Percentiles rank a stretch among this genome's conserved stretches.
These are phyloP conservation scores for Stegodyphus dumicola DNA, from an alignment of 1,140 invertebrate species.

Conservation along the genomic window DNA sequence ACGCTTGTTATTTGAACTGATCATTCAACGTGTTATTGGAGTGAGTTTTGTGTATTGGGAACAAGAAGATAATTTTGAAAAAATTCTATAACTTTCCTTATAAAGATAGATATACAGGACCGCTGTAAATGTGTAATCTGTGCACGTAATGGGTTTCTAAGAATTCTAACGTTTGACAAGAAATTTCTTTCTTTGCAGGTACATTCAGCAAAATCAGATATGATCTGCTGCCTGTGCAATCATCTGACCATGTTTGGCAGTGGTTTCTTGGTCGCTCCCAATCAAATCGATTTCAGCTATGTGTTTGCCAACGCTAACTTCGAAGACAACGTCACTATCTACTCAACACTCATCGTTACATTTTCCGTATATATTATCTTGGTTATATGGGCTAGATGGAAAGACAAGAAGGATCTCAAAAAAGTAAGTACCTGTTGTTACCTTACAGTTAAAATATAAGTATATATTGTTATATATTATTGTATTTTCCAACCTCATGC, in stretches of 20 bases:
- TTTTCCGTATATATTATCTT: slow-evolving; percentile 26
- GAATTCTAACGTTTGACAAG: too few relatives aligned
- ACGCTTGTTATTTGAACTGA: neutral
- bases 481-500: too few relatives aligned
- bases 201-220: neutral
- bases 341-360: slow-evolving; percentile 41
- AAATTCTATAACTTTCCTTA: too few relatives aligned
- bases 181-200: slow-evolving; percentile 26
- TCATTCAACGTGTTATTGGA: neutral
- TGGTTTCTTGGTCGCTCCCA: slow-evolving; percentile 68
- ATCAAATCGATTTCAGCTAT: slow-evolving; percentile 69
- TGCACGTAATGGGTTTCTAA: too few relatives aligned
- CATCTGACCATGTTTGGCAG: slow-evolving; percentile 69
- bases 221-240: slow-evolving; percentile 49
- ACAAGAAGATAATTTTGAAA: neutral
- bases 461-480: too few relatives aligned
- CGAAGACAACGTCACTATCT: slow-evolving; percentile 49
- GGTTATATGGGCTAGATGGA: slow-evolving; percentile 49
- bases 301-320: slow-evolving; percentile 66
- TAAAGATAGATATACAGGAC: too few relatives aligned
- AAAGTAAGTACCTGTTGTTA: slow-evolving; percentile 11
- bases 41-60: neutral
- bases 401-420: slow-evolving; percentile 43
- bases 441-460: too few relatives aligned
- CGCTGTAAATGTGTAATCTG: too few relatives aligned